Evolutionary conservation across 1,140 invertebrate genomes (phyloP).

Genomic region (Muscidifurax raptorellus): DNA sequence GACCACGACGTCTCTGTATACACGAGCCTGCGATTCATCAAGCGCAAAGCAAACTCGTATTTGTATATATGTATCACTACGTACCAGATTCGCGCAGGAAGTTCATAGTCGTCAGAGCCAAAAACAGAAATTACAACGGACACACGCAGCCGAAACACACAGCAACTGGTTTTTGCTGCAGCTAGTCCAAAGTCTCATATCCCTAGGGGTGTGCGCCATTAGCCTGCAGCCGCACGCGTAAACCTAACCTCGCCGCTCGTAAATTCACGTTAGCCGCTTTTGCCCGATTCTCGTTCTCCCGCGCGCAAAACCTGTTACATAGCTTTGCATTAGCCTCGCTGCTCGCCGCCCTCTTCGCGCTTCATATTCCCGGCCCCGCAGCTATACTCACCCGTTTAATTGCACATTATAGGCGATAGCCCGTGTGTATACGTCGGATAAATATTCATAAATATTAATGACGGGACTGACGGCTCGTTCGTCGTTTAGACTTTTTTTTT

Average conservation of each 20-base stretch:
- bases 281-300: conserved; percentile 51
- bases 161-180: background rate
- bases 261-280: conserved; percentile 66
- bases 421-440: conserved; percentile 49
- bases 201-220: background rate
- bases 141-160: background rate
- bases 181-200: background rate
- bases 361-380: background rate
- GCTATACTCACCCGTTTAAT: conserved; percentile 55
- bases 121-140: background rate
- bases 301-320: conserved; percentile 64
- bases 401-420: conserved; percentile 65
- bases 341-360: conserved; percentile 32
- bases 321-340: conserved; percentile 65
- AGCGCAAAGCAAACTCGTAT: conserved; percentile 46
- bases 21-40: background rate
- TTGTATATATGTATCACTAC: conserved; percentile 50
- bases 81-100: background rate
- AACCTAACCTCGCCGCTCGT: conserved; percentile 51
- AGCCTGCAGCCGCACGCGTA: background rate
- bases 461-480: conserved; percentile 30
- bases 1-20: background rate
- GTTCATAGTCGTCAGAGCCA: background rate
- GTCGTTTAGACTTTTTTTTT: background rate
- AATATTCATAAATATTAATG: conserved; percentile 67